A percentile compares a stretch with the other conserved stretches of the same genome.
Conservation (phyloP, 1,140 invertebrate species). For the Seison nebaliae region DNA sequence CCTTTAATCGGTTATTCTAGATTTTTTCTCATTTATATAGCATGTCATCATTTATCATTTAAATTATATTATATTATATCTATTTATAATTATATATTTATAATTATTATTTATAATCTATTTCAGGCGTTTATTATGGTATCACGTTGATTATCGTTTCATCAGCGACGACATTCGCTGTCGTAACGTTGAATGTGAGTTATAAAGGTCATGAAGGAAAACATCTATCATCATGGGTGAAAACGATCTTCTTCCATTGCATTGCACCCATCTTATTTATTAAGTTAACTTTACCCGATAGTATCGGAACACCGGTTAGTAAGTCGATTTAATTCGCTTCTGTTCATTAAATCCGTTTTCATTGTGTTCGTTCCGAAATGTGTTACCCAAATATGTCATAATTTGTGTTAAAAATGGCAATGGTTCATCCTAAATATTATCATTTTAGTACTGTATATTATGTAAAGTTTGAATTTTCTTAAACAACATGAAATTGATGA, state of each 20-base stretch:
- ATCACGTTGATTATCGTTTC: conserved; percentile 66
- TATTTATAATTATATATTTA: not conserved
- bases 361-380: no score
- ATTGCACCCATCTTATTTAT: conserved; percentile 32
- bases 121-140: conserved; percentile 56
- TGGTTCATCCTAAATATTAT: no score
- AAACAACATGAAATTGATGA: no score
- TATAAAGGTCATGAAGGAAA: conserved; percentile 50
- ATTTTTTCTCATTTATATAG: not conserved
- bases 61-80: no score
- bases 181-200: conserved; percentile 46
- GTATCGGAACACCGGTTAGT: not conserved
- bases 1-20: conserved; percentile 72
- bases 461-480: no score
- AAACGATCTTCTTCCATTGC: conserved; percentile 37
- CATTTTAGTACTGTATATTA: no score
- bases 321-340: no score
- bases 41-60: no score
- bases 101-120: not conserved
- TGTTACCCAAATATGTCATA: no score
- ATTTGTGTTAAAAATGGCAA: no score
- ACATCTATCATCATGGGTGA: conserved; percentile 41
- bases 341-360: no score
- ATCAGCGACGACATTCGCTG: conserved; percentile 54
- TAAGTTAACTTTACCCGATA: conserved; percentile 22